These are phyloP conservation scores for Crenuchus spilurus DNA, from an alignment of 2,797 vertebrate species.

Conservation along the genomic window DNA sequence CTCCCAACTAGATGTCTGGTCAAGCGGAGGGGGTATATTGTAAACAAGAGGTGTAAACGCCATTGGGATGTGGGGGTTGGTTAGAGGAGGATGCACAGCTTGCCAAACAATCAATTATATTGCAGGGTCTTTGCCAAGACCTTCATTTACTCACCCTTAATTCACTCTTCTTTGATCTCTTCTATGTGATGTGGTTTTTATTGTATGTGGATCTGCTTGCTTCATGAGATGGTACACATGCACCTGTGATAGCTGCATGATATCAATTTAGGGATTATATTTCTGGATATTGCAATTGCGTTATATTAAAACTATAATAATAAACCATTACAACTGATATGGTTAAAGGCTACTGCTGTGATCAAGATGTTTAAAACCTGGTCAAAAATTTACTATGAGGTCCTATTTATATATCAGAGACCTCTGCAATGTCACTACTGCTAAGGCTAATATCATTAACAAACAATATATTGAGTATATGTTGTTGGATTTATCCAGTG, in stretches of 20 bases:
- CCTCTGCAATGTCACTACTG: no score
- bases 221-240: not conserved
- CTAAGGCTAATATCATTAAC: not conserved
- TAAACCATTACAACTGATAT: no score
- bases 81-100: conserved; percentile 56
- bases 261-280: no score
- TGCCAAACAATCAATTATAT: conserved; percentile 82
- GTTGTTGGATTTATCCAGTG: conserved; percentile 7
- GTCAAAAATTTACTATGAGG: no score
- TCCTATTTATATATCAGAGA: no score
- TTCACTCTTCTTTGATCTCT: conserved; percentile 76
- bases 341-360: no score
- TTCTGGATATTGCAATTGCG: no score
- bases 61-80: conserved; percentile 43
- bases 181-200: conserved; percentile 50
- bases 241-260: no score
- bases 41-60: conserved; percentile 64
- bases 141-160: conserved; percentile 76
- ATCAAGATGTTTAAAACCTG: no score
- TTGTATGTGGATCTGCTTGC: conserved; percentile 3
- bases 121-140: conserved; percentile 73
- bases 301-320: no score
- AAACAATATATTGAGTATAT: not conserved
- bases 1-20: conserved; percentile 57
- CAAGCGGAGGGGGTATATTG: conserved; percentile 59